These are phyloP conservation scores for Carassius gibelio DNA, from an alignment of 2,113 vertebrate genomes.

Conservation along the genomic window DNA sequence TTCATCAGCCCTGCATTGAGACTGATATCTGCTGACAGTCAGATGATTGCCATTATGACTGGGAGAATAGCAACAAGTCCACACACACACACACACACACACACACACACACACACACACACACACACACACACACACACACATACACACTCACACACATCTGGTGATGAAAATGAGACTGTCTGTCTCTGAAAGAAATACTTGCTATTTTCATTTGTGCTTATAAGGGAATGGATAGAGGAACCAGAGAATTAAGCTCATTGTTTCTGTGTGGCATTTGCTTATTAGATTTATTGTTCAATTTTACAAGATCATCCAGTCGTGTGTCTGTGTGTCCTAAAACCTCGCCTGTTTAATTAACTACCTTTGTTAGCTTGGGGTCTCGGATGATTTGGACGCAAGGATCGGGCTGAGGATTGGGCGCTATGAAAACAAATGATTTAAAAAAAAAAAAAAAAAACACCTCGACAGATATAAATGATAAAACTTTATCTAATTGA, in stretches of 20 bases:
- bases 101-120: too few relatives aligned
- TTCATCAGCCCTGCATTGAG: conserved; percentile 40
- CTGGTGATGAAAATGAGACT: conserved; percentile 36
- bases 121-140: too few relatives aligned
- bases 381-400: conserved; percentile 54
- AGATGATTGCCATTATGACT: conserved; percentile 42
- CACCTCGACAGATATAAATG: conserved; percentile 19
- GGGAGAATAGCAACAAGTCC: conserved; percentile 40
- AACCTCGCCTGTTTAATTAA: conserved; percentile 65
- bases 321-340: conserved; percentile 9
- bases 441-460: conserved; percentile 60
- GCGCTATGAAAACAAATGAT: conserved; percentile 54
- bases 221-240: conserved; percentile 3
- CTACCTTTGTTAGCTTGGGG: conserved; percentile 54
- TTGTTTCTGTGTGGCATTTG: conserved; percentile 19
- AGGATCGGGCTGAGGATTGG: conserved; percentile 51
- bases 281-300: conserved; percentile 50
- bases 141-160: too few relatives aligned
- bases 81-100: not conserved
- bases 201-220: not conserved
- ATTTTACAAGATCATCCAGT: conserved; percentile 57
- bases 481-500: not conserved
- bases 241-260: conserved; percentile 1
- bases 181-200: not conserved
- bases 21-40: conserved; percentile 48